Conservation (phyloP, 2,113 vertebrate species). For the Rallus limicola region DNA sequence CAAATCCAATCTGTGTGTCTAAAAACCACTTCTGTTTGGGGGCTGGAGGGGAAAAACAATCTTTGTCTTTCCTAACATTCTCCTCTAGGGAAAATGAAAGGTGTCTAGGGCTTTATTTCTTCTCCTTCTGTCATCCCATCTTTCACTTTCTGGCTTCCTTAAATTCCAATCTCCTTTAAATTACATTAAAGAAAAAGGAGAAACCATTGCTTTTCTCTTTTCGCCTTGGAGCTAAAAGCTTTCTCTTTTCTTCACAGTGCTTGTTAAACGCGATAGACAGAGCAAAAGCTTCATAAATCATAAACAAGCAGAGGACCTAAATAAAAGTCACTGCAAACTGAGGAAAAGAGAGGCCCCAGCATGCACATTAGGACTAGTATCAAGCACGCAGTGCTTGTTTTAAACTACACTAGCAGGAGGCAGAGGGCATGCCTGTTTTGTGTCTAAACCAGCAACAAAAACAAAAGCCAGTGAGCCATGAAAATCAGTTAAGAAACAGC, state of each 20-base stretch:
- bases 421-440: not conserved
- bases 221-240: slow-evolving; percentile 56
- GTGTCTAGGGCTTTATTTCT: not conserved
- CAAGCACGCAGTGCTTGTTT: not conserved
- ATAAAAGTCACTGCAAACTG: slow-evolving; percentile 7
- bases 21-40: not conserved
- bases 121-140: not conserved
- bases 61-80: not conserved
- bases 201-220: slow-evolving; percentile 36
- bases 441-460: not conserved
- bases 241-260: slow-evolving; percentile 52
- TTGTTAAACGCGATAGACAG: slow-evolving; percentile 56
- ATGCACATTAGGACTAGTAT: not conserved
- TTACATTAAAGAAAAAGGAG: slow-evolving; percentile 48
- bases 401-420: not conserved
- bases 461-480: not conserved
- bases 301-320: slow-evolving; percentile 63
- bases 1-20: slow-evolving; percentile 38
- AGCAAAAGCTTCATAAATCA: slow-evolving; percentile 69
- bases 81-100: slow-evolving; percentile 39
- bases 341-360: not conserved
- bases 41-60: slow-evolving; percentile 1
- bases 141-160: slow-evolving; percentile 52
- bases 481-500: not conserved
- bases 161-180: slow-evolving; percentile 61